Evolutionary conservation across 2,113 vertebrate genomes (phyloP).

Genomic region (Apaloderma vittatum): DNA sequence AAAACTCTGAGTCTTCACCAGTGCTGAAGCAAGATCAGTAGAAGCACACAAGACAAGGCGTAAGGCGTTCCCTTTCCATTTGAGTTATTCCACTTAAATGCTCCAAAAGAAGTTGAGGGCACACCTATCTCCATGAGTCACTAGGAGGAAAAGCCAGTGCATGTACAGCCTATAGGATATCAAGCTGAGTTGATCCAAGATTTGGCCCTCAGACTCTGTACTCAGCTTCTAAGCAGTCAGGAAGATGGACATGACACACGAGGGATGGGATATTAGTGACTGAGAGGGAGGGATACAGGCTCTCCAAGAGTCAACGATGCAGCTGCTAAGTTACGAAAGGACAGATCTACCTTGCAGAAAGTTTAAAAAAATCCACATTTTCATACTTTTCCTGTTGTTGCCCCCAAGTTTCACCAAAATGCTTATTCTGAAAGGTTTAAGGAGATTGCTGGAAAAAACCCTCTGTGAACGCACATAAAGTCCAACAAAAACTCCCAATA

Average conservation of each 20-base stretch:
- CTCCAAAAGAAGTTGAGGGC: background rate
- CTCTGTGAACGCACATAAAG: background rate
- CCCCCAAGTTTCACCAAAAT: background rate
- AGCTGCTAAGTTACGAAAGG: background rate
- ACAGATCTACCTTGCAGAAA: background rate
- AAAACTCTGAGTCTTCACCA: background rate
- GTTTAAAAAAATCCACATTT: background rate
- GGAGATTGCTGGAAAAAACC: background rate
- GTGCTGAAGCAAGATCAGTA: background rate
- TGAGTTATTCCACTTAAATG: conserved; percentile 18
- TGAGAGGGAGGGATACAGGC: background rate
- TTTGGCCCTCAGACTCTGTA: background rate
- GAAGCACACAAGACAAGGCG: background rate
- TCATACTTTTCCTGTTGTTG: background rate
- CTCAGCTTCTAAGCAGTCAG: background rate
- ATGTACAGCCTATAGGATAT: background rate
- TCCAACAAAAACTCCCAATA: background rate
- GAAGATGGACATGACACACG: background rate
- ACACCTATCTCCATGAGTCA: conserved; percentile 22
- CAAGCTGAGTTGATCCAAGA: background rate
- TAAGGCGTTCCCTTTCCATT: background rate
- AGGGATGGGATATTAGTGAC: background rate
- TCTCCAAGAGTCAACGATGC: background rate
- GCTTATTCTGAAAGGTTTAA: background rate
- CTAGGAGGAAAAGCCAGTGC: background rate